Conservation (phyloP, 2,113 vertebrate genomes). For the Heterocephalus glaber region DNA sequence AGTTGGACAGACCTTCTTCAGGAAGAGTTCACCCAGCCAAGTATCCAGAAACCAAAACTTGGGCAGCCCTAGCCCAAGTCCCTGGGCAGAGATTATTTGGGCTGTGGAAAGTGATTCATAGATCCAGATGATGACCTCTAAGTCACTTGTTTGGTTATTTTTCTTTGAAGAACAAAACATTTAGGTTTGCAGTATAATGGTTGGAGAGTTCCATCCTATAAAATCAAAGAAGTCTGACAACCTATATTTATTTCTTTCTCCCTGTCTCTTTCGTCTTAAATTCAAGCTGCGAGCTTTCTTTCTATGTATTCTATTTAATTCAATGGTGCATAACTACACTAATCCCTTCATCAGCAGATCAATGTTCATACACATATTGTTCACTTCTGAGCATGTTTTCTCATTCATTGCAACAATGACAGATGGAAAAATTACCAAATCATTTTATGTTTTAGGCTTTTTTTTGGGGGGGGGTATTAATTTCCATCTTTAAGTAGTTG, state of each 20-base stretch:
- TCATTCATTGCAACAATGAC: neutral
- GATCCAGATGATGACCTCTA: neutral
- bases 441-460: neutral
- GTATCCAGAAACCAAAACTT: neutral
- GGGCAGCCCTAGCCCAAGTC: fast-evolving
- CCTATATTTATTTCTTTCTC: neutral
- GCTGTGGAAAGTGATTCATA: neutral
- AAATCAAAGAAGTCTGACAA: neutral
- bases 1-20: neutral
- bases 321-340: neutral
- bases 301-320: neutral
- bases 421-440: neutral
- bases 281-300: neutral
- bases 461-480: neutral
- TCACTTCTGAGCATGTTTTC: neutral
- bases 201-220: fast-evolving
- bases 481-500: neutral
- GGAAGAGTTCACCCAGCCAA: fast-evolving
- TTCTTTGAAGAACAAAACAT: neutral
- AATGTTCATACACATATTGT: no score
- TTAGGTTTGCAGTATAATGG: neutral
- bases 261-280: neutral
- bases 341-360: neutral
- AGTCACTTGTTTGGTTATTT: neutral
- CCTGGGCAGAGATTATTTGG: neutral